Base-by-base conservation (phyloP, 1,140 invertebrate genomes). In the Brachionus rotundiformis region DNA sequence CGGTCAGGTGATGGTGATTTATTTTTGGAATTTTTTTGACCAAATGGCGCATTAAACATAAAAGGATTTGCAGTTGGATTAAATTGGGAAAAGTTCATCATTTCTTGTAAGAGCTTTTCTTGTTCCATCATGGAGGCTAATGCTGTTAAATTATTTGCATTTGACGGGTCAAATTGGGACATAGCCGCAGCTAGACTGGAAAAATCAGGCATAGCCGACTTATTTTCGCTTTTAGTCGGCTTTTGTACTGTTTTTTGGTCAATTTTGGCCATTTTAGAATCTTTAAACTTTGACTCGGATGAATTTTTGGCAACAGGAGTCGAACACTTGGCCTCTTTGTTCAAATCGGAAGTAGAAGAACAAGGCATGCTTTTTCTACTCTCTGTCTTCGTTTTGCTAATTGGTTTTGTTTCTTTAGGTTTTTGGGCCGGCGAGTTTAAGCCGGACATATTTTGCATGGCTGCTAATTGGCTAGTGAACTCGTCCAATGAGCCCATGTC, bases 71-170 rank as follows among this genome's bases (percentile, higher is more conserved):
- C 19, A 36, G 59, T 27, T 23, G 76, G 31, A 31, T 63, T 79
- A 54, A 79, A 59, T 41, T 79, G 76, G 7, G 76, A 79, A 25
- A 79, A 63, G 47, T 63, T 63, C 16, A 79, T 54, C 76, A 79
- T 79, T 63, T 79, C 76, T 79, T 79, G 44, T 7, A 79, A 13
- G 8, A 79, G 47, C 31, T 79, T 79, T n/a, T 79, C 76, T 19
- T 79, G 76, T 59, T 79, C 76, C 47, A 79, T 54, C 76, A 79
- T 54, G 0, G 44, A 44, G 10, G 68, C 68, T 19, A 73, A 44
- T 2, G 68, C 68, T 44, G 68, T 44, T 73, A 73, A 11, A 29
- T 73, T 73, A 25, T 41, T 44, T 3, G 68, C 31, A 29, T 73
- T 63, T 16, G 76, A 13, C 10, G 76, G 76, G 25, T 79, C 59